Evolutionary conservation across 2,888 invertebrate genomes (phyloP).

Genomic region (Diaprepes abbreviatus): DNA sequence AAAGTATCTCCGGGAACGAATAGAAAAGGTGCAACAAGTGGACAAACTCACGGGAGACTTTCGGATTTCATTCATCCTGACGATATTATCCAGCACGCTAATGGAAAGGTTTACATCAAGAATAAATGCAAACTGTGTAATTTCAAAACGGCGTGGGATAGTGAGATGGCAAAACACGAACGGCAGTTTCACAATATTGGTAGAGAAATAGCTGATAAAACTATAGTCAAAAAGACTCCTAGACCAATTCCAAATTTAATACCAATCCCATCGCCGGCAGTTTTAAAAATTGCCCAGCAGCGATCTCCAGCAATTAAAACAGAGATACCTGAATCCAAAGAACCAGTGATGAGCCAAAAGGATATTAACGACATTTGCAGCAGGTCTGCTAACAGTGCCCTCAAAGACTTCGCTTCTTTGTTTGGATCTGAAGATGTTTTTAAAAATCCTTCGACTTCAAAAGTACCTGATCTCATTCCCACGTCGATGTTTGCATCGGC

Average conservation of each 20-base stretch:
- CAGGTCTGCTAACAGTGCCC: conserved; percentile 67
- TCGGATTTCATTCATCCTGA: conserved; percentile 69
- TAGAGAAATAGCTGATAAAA: conserved; percentile 51
- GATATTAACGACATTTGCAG: conserved; percentile 69
- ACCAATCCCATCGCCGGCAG: conserved; percentile 77
- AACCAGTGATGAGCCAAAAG: conserved; percentile 66
- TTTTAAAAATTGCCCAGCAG: conserved; percentile 56
- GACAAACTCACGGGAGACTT: conserved; percentile 29
- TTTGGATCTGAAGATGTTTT: conserved; percentile 66
- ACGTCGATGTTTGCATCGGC: conserved; percentile 52
- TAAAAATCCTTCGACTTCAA: conserved; percentile 50
- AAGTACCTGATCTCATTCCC: conserved; percentile 63
- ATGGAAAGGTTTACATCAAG: conserved; percentile 67
- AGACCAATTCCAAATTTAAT: conserved; percentile 84
- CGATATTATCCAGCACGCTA: conserved; percentile 66
- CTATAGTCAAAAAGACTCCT: conserved; percentile 64
- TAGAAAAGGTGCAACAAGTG: conserved; percentile 46
- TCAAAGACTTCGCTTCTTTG: conserved; percentile 73
- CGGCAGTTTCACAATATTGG: conserved; percentile 67
- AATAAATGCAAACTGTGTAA: conserved; percentile 71
- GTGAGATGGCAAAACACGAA: conserved; percentile 72
- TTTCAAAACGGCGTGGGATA: conserved; percentile 72
- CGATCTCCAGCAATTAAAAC: conserved; percentile 52
- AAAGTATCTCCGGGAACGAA: conserved; percentile 49
- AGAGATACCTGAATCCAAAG: conserved; percentile 52